Percentiles rank a stretch among this genome's conserved stretches.
These are phyloP conservation scores for Villa cingulata DNA, from an alignment of 2,888 invertebrate genomes.

Conservation along the genomic window DNA sequence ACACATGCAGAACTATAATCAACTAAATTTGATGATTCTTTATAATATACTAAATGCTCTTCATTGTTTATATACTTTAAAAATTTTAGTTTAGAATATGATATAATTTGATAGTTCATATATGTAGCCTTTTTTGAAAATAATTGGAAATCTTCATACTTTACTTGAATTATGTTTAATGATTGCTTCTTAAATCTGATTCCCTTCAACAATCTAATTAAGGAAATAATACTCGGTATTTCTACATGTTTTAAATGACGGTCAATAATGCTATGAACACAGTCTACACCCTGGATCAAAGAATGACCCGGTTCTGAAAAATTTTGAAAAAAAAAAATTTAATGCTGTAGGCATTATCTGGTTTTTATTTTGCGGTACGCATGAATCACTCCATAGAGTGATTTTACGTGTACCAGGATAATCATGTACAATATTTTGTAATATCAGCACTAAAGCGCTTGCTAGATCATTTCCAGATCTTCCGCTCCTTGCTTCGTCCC, in stretches of 20 bases:
- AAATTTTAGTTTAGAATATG: background rate
- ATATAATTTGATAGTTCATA: background rate
- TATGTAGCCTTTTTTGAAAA: background rate
- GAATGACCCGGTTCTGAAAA: background rate
- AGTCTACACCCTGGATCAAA: too few species aligned
- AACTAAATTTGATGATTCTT: too few species aligned
- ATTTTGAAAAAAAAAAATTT: background rate
- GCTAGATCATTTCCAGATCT: background rate
- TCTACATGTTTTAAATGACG: too few species aligned
- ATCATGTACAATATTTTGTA: background rate
- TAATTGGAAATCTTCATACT: background rate
- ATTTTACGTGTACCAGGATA: background rate
- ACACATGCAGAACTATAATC: too few species aligned
- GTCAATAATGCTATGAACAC: too few species aligned
- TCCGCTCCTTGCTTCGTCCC: too few species aligned
- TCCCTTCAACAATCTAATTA: too few species aligned
- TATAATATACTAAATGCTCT: constrained; percentile 11
- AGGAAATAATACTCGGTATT: too few species aligned
- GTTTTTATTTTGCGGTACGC: background rate
- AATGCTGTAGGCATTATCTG: background rate
- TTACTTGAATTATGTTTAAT: background rate
- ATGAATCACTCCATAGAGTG: background rate
- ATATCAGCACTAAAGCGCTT: background rate
- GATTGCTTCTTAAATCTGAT: background rate
- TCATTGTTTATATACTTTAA: constrained; percentile 25